phyloP scores from a whole-genome alignment of 2,113 vertebrate genomes.

The Neomonachus schauinslandi region DNA sequence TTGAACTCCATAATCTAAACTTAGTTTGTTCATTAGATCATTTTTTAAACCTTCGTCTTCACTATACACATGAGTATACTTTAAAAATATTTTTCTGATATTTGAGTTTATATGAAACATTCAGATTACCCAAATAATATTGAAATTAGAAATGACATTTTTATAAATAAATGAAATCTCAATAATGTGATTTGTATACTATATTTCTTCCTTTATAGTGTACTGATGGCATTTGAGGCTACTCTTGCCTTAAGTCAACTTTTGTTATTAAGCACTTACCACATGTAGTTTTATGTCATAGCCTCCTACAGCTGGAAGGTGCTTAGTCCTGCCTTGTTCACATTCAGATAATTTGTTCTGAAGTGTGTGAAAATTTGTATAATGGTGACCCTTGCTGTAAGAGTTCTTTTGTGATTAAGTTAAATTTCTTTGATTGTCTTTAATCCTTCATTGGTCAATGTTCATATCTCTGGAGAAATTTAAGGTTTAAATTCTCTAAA shows the following conservation, averaged over 20 bases:
- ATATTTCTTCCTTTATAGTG: neutral
- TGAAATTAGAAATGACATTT: conserved; percentile 12
- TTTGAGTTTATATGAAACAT: neutral
- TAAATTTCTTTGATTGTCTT: neutral
- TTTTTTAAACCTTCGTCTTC: conserved; percentile 32
- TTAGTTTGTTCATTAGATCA: neutral
- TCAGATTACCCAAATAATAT: neutral
- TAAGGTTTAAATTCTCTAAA: neutral
- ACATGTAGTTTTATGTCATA: neutral
- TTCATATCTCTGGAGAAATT: neutral
- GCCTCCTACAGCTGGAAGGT: neutral
- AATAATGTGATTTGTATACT: neutral
- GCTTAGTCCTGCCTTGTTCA: neutral
- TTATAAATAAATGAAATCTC: neutral
- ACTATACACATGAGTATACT: neutral
- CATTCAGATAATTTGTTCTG: neutral
- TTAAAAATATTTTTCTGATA: neutral
- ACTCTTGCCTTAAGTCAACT: neutral
- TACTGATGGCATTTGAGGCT: neutral
- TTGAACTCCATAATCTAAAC: neutral
- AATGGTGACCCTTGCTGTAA: neutral
- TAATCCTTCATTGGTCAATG: neutral
- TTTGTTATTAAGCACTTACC: neutral
- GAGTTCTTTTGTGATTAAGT: neutral
- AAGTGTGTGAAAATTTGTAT: neutral